These are phyloP conservation scores for Cistogaster globosa DNA, from an alignment of 2,888 invertebrate genomes.

Conservation along the genomic window DNA sequence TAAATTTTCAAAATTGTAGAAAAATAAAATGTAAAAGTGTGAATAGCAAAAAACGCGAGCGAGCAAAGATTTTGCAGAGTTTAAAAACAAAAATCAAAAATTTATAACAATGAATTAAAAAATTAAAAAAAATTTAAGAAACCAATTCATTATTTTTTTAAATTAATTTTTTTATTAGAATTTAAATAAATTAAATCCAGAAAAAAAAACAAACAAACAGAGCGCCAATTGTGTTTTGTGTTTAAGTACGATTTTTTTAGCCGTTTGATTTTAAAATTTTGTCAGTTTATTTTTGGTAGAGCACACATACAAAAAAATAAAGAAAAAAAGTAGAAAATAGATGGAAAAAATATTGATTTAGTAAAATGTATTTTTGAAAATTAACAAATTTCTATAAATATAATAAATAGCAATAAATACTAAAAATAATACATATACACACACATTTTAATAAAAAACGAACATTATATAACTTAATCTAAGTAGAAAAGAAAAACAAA, in stretches of 20 bases:
- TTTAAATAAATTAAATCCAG: conserved; percentile 29
- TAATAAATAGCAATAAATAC: conserved; percentile 54
- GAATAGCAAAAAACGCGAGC: conserved; percentile 54
- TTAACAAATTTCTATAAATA: conserved; percentile 47
- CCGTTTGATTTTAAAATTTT: conserved; percentile 52
- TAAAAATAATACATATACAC: conserved; percentile 62
- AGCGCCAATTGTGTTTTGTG: conserved; percentile 72
- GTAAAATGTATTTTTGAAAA: conserved; percentile 63
- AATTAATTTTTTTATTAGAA: conserved; percentile 11
- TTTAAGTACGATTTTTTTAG: conserved; percentile 59
- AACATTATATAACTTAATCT: conserved; percentile 77
- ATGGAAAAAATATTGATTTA: conserved; percentile 73
- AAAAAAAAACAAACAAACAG: conserved; percentile 32
- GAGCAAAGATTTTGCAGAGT: conserved; percentile 70
- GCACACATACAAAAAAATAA: conserved; percentile 68
- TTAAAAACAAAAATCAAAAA: conserved; percentile 34
- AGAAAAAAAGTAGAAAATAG: conserved; percentile 72
- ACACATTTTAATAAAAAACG: conserved; percentile 23
- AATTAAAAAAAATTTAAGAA: conserved; percentile 22
- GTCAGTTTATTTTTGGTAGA: conserved; percentile 70
- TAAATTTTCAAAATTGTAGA: conserved; percentile 17
- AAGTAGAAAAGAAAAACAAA: conserved; percentile 65
- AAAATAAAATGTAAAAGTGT: conserved; percentile 40
- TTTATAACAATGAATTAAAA: not conserved
- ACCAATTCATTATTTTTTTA: conserved; percentile 59